These are phyloP conservation scores for Chydorus sphaericus DNA, from an alignment of 2,888 invertebrate species.

Conservation along the genomic window DNA sequence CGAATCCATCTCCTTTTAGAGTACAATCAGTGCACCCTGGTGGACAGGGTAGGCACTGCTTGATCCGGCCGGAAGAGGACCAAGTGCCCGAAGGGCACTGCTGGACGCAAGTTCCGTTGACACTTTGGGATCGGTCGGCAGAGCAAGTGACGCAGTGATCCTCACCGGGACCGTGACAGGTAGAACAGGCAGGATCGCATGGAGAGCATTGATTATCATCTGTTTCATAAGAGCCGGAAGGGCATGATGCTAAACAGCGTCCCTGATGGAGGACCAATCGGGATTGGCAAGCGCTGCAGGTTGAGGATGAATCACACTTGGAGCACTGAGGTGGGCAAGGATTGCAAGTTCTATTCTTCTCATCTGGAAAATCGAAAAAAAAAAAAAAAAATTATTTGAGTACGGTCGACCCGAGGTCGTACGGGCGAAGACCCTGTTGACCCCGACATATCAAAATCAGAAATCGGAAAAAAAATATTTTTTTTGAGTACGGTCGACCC, in stretches of 20 bases:
- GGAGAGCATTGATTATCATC: conserved; percentile 75
- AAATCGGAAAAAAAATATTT: conserved; percentile 8
- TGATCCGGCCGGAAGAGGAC: conserved; percentile 44
- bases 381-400: neutral
- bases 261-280: conserved; percentile 68
- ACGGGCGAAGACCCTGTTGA: too few species aligned
- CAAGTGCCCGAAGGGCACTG: conserved; percentile 56
- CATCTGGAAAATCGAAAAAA: conserved; percentile 31
- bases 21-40: conserved; percentile 58
- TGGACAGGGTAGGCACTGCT: conserved; percentile 65
- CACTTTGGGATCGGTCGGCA: neutral
- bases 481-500: conserved; percentile 8
- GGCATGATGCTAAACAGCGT: conserved; percentile 70
- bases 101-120: conserved; percentile 46
- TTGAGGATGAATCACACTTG: conserved; percentile 65
- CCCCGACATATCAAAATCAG: conserved; percentile 9
- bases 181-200: conserved; percentile 55
- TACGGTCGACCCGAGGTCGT: neutral
- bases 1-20: conserved; percentile 32
- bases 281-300: conserved; percentile 76
- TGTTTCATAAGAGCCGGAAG: conserved; percentile 64
- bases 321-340: conserved; percentile 76
- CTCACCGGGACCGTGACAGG: conserved; percentile 39
- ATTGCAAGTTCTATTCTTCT: conserved; percentile 56
- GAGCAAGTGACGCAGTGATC: conserved; percentile 14